Percentiles rank a stretch among this genome's conserved stretches.
These are phyloP conservation scores for Oligia fasciuncula DNA, from an alignment of 2,888 invertebrate genomes.

Conservation along the genomic window DNA sequence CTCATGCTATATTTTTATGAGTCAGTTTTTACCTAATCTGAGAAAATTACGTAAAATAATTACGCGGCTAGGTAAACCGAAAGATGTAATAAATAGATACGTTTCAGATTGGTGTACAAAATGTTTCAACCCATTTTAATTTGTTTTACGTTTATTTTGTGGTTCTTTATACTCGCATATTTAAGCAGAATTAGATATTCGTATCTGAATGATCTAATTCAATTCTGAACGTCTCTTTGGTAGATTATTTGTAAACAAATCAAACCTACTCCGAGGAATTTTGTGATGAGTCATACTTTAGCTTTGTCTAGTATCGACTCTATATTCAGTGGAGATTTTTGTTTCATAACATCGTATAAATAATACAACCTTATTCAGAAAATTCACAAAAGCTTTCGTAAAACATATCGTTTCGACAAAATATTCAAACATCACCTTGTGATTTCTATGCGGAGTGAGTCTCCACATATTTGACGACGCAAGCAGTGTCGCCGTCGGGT, in stretches of 20 bases:
- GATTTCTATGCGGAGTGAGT: slow-evolving; percentile 82
- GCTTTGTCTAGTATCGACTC: slow-evolving; percentile 24
- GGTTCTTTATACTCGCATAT: background rate
- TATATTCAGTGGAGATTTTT: slow-evolving; percentile 17
- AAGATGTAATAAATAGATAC: slow-evolving; percentile 17
- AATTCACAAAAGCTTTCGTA: slow-evolving; percentile 5
- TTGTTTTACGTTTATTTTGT: background rate
- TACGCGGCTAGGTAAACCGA: slow-evolving; percentile 7
- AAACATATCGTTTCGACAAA: slow-evolving; percentile 26
- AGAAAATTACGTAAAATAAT: slow-evolving; percentile 13
- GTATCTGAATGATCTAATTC: slow-evolving; percentile 25
- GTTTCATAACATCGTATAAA: background rate
- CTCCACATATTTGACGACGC: slow-evolving; percentile 78
- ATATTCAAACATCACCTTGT: slow-evolving; percentile 74
- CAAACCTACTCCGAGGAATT: slow-evolving; percentile 49
- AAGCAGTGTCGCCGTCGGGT: slow-evolving; percentile 83
- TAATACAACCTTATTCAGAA: slow-evolving; percentile 1
- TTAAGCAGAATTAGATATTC: background rate
- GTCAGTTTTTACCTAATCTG: background rate
- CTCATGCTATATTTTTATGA: background rate
- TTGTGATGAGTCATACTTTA: slow-evolving; percentile 45
- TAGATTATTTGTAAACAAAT: slow-evolving; percentile 59
- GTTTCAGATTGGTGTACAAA: background rate
- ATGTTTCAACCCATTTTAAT: background rate
- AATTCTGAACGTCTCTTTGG: slow-evolving; percentile 13